Percentiles rank a stretch among this genome's conserved stretches.
Evolutionary conservation across 2,888 invertebrate species (phyloP).

Genomic region (Biston betularia): DNA sequence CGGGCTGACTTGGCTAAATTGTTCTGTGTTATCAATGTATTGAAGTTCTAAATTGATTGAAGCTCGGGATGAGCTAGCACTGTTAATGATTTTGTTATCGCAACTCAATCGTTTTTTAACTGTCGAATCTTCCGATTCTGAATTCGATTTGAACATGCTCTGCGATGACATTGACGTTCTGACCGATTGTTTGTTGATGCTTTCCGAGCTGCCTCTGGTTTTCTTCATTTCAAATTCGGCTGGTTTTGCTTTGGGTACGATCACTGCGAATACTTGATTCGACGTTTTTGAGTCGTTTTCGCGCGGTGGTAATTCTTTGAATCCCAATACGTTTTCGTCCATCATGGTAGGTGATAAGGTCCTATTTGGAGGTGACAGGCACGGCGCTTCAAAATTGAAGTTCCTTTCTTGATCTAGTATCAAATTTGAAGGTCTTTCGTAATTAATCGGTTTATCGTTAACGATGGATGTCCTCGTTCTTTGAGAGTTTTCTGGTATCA

Average conservation of each 20-base stretch:
- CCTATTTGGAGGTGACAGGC: conserved; percentile 79
- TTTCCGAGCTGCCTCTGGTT: conserved; percentile 67
- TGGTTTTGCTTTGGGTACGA: conserved; percentile 77
- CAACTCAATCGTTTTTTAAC: conserved; percentile 78
- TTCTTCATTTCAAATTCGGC: conserved; percentile 61
- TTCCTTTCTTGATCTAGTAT: conserved; percentile 65
- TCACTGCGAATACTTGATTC: conserved; percentile 80
- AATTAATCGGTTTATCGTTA: conserved; percentile 66
- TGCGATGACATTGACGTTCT: conserved; percentile 72
- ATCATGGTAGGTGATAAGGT: conserved; percentile 80
- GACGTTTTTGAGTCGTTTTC: conserved; percentile 59
- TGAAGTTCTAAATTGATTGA: conserved; percentile 77
- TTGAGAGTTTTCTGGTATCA: conserved; percentile 68
- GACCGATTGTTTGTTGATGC: conserved; percentile 66
- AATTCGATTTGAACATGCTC: conserved; percentile 71
- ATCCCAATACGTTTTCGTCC: conserved; percentile 68
- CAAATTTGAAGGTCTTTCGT: conserved; percentile 69
- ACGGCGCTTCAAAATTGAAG: conserved; percentile 73
- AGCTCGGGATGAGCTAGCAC: conserved; percentile 72
- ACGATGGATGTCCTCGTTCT: conserved; percentile 67
- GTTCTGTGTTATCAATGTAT: conserved; percentile 73
- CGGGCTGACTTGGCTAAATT: conserved; percentile 64
- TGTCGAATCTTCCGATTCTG: conserved; percentile 78
- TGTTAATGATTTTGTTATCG: conserved; percentile 76
- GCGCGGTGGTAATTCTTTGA: conserved; percentile 72